Conservation (phyloP, 2,113 vertebrate species). For the Scytalopus superciliaris region DNA sequence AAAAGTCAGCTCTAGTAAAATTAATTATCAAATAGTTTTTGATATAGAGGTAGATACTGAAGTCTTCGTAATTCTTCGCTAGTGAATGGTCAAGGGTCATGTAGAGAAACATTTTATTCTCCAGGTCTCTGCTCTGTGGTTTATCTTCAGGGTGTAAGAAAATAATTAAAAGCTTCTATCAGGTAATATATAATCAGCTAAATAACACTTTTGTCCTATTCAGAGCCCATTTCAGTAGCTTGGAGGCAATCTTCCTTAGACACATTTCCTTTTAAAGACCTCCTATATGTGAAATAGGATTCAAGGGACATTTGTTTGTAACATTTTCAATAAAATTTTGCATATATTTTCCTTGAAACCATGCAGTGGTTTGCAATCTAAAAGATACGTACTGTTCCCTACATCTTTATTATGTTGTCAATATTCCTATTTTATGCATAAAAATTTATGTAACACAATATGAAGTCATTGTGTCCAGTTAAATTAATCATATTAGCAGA, state of each 20-base stretch:
- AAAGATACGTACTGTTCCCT: not conserved
- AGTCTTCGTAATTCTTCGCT: not conserved
- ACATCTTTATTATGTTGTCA: not conserved
- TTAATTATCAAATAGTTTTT: not conserved
- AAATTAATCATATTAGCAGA: not conserved
- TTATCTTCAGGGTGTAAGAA: not conserved
- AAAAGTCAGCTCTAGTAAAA: not conserved
- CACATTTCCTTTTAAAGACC: not conserved
- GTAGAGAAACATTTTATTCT: not conserved
- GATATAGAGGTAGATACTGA: accelerated
- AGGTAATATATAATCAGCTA: not conserved
- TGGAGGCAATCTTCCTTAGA: not conserved
- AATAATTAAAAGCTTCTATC: not conserved
- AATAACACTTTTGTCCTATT: not conserved
- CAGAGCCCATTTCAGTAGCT: not conserved
- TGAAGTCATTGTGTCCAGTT: not conserved
- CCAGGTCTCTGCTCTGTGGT: not conserved
- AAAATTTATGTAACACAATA: not conserved
- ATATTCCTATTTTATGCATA: not conserved
- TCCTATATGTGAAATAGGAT: not conserved
- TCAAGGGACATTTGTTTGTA: not conserved
- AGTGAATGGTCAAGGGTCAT: not conserved
- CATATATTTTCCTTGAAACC: not conserved
- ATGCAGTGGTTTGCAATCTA: not conserved
- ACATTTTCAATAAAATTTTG: not conserved